phyloP scores from a whole-genome alignment of 1,140 invertebrate genomes.

The Hypothenemus hampei region DNA sequence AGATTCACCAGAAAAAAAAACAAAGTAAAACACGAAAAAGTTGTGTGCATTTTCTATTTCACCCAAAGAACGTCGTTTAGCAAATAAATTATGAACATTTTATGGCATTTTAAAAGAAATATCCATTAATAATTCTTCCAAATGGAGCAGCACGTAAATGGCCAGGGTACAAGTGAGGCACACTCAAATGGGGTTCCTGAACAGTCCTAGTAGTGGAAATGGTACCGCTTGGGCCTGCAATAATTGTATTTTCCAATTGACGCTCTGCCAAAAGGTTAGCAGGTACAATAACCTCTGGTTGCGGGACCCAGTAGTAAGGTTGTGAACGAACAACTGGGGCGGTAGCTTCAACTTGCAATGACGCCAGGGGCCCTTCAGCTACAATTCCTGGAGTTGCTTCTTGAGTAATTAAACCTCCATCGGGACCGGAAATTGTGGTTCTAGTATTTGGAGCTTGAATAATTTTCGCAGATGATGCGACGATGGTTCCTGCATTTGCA shows the following conservation, averaged over 20 bases:
- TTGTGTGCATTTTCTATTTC: too few species aligned
- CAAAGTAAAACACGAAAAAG: too few species aligned
- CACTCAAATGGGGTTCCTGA: too few species aligned
- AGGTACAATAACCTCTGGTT: too few species aligned
- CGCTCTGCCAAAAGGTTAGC: too few species aligned
- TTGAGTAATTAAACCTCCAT: constrained; percentile 32
- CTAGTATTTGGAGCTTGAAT: constrained; percentile 33
- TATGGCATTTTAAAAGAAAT: too few species aligned
- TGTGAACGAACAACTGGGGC: not conserved
- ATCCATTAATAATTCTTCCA: too few species aligned
- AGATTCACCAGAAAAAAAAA: too few species aligned
- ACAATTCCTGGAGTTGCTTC: constrained; percentile 23
- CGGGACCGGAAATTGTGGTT: constrained; percentile 30
- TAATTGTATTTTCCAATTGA: not conserved
- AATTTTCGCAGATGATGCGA: constrained; percentile 25
- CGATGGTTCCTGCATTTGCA: constrained; percentile 23
- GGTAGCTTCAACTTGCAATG: constrained; percentile 12
- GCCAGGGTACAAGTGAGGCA: too few species aligned
- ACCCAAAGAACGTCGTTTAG: too few species aligned
- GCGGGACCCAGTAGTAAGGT: not conserved
- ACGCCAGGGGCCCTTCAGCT: constrained; percentile 14
- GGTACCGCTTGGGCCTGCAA: constrained; percentile 5
- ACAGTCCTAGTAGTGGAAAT: constrained; percentile 3
- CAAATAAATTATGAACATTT: too few species aligned
- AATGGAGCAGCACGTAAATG: too few species aligned